Evolutionary conservation across 2,797 vertebrate genomes (phyloP), one percentile per base, ranked within the genome.

Genomic region (Ctenopoma kingsleyae): DNA sequence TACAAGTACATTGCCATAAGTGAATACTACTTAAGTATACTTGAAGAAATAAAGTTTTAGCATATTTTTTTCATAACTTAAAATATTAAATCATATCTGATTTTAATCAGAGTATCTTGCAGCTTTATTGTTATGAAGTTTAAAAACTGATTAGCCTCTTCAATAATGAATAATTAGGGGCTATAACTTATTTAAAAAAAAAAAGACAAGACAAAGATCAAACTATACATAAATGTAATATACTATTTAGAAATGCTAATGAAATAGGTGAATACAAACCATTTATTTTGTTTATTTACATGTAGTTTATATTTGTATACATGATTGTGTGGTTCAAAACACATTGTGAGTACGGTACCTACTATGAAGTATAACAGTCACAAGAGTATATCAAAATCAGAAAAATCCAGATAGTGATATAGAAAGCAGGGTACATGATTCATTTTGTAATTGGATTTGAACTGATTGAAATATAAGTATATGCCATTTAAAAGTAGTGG

Each of bases 81-180:
- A 48, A 62, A 69, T 44, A 61, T 56, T 30, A 74, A 55, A 41
- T 10, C n/a, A n/a, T 41, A 20, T 38, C 22, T 54, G 57, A 67
- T 61, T 54, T 69, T 10, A 65, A 55, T 58, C 23, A 50, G 10
- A 4, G 20, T 40, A 38, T 52, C 22, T 8, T 23, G 5, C 17
- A 30, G 11, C 41, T 54, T 58, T 50, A 30, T n/a, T 25, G 55
- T 7, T 54, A 30, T 5, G 6, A 22, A 60, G 22, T 13, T 36
- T 3, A 38, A 38, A 12, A 3, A 48, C 1, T 40, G 0, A 17
- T 32, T 38, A 47, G 17, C 67, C 12, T 12, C 13, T 59, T 43
- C 25, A 49, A 7, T 46, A 55, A 2, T 38, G 17, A 65, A 20
- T 12, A 27, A 11, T 0, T 9, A 43, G 25, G 8, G 35, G 54